Conservation (phyloP, 2,113 vertebrate species). For the Butorides virescens region DNA sequence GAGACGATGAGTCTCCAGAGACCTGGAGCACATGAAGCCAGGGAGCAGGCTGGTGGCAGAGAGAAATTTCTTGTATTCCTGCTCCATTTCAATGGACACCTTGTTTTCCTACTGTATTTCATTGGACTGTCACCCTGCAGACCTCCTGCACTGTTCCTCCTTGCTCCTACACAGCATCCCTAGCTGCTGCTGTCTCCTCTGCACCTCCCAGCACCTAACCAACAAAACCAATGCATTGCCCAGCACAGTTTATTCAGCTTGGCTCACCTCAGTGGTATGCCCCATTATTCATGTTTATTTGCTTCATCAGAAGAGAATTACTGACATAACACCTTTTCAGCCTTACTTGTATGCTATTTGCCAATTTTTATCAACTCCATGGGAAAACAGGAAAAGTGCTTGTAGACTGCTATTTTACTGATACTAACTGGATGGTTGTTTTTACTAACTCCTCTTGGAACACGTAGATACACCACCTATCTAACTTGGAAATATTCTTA, state of each 20-base stretch:
- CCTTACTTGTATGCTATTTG: not conserved
- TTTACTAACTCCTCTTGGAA: not conserved
- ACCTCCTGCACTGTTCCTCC: not conserved
- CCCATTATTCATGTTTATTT: not conserved
- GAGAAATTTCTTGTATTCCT: not conserved
- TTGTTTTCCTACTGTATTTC: not conserved
- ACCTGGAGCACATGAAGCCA: not conserved
- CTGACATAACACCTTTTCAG: not conserved
- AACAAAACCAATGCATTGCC: not conserved
- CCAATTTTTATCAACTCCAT: not conserved
- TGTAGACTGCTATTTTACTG: not conserved
- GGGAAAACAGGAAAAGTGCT: not conserved
- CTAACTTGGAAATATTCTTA: not conserved
- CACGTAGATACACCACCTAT: not conserved
- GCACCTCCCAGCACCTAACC: not conserved
- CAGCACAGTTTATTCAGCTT: not conserved
- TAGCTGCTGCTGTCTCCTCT: not conserved
- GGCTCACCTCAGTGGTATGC: not conserved
- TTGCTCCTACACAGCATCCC: not conserved
- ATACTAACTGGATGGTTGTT: not conserved
- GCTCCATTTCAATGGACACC: not conserved
- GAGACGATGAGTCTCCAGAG: not conserved
- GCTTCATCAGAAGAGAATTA: not conserved
- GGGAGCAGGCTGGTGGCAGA: not conserved
- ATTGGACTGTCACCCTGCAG: not conserved